Percentiles rank a stretch among this genome's conserved stretches.
Conservation (phyloP, 2,888 invertebrate genomes). For the Dione vanillae region DNA sequence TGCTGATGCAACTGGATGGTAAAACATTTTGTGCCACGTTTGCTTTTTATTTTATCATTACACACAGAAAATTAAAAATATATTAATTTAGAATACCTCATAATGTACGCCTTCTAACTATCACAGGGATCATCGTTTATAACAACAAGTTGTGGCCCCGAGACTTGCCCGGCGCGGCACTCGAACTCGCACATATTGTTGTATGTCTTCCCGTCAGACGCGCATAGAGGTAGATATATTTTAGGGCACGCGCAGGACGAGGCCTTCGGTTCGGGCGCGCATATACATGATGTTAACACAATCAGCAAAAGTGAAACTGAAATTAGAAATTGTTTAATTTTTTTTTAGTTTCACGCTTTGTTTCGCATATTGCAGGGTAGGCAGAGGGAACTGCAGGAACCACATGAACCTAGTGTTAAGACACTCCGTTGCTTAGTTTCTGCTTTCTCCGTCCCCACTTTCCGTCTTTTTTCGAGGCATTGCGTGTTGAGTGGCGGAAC, state of each 20-base stretch:
- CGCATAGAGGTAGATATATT: conserved; percentile 74
- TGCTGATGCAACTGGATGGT: too few species aligned
- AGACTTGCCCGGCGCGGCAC: conserved; percentile 56
- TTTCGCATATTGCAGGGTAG: too few species aligned
- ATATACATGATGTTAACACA: conserved; percentile 49
- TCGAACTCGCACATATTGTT: conserved; percentile 71
- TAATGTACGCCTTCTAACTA: conserved; percentile 1
- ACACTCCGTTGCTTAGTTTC: too few species aligned
- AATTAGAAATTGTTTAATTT: conserved; percentile 42
- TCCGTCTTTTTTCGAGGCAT: too few species aligned
- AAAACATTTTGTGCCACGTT: too few species aligned
- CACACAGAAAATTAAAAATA: too few species aligned
- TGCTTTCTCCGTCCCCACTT: too few species aligned
- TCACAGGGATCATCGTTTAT: conserved; percentile 53
- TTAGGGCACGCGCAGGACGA: conserved; percentile 67
- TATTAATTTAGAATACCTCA: too few species aligned
- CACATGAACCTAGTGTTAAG: too few species aligned
- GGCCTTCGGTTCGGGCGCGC: conserved; percentile 32
- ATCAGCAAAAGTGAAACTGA: conserved; percentile 59
- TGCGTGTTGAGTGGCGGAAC: too few species aligned
- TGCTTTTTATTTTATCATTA: not conserved
- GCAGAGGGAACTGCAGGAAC: too few species aligned
- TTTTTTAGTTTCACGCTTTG: too few species aligned
- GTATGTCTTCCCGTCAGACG: conserved; percentile 64
- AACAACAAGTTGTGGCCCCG: conserved; percentile 45